Conservation (phyloP, 2,888 invertebrate species). For the Troides helena region DNA sequence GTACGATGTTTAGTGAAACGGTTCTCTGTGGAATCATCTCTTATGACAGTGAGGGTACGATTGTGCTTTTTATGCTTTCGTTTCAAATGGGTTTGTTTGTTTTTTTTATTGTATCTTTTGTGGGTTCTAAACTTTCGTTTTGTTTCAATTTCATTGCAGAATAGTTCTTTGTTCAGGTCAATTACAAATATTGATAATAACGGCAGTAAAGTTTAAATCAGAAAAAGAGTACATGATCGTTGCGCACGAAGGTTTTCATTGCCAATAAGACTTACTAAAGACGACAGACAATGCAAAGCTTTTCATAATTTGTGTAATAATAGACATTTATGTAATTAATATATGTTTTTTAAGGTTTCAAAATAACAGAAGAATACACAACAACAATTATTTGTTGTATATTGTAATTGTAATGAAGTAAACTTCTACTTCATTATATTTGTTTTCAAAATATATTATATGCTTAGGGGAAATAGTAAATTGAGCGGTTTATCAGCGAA, state of each 20-base stretch:
- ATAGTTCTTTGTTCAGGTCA: constrained; percentile 5
- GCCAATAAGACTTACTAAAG: neutral
- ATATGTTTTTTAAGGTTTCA: too few species aligned
- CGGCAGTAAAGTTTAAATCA: neutral
- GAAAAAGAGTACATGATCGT: neutral
- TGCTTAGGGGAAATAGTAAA: too few species aligned
- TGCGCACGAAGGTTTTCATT: neutral
- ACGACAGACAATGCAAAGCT: neutral
- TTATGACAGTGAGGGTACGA: constrained; percentile 6
- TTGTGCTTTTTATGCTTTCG: constrained; percentile 23
- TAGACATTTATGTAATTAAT: too few species aligned
- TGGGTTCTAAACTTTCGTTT: constrained; percentile 7
- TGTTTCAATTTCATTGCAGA: constrained; percentile 11
- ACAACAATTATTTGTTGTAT: too few species aligned
- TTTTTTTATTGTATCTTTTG: constrained; percentile 15
- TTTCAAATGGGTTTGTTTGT: constrained; percentile 10
- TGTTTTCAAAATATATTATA: too few species aligned
- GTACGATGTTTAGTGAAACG: constrained; percentile 46
- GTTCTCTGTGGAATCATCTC: constrained; percentile 38
- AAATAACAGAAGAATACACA: too few species aligned
- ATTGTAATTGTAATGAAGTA: too few species aligned
- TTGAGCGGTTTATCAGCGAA: too few species aligned
- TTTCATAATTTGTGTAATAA: too few species aligned
- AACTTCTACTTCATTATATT: too few species aligned
- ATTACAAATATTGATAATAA: constrained; percentile 3